phyloP scores from a whole-genome alignment of 1,140 invertebrate genomes.

The Drosophila miranda region DNA sequence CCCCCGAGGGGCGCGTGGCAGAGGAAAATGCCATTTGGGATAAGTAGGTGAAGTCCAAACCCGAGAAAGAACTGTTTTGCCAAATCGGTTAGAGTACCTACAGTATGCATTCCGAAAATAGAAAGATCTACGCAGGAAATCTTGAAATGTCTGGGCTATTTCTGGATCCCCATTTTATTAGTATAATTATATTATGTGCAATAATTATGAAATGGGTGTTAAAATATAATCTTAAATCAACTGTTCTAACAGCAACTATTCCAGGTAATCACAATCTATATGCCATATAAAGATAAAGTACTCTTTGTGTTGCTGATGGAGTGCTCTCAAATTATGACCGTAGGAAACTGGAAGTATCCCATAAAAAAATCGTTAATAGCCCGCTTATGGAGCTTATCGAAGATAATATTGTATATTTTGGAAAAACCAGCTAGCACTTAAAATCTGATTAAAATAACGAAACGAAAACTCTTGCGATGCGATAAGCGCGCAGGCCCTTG shows the following conservation, averaged over 20 bases:
- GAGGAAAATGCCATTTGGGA: constrained; percentile 12
- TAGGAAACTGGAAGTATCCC: constrained; percentile 33
- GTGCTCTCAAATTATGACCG: constrained; percentile 1
- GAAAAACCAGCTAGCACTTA: constrained; percentile 26
- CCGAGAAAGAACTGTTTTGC: constrained; percentile 22
- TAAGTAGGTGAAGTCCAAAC: no score
- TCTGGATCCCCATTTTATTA: neutral
- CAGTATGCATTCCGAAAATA: neutral
- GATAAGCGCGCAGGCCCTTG: constrained; percentile 10
- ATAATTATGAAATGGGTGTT: constrained; percentile 22
- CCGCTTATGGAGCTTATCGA: constrained; percentile 35
- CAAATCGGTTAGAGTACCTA: constrained; percentile 1
- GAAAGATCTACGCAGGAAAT: neutral
- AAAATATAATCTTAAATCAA: constrained; percentile 33
- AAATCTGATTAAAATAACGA: constrained; percentile 49
- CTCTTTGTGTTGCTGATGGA: neutral
- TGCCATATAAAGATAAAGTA: neutral
- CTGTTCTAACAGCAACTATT: neutral
- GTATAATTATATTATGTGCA: neutral
- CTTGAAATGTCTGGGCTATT: neutral
- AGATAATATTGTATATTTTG: constrained; percentile 19
- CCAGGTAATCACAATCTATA: constrained; percentile 14
- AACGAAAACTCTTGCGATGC: neutral
- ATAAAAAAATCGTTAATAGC: constrained; percentile 38
- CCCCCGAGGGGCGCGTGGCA: constrained; percentile 64